Conservation (phyloP, 1,140 invertebrate genomes). For the Rhyacophila brunnea region DNA sequence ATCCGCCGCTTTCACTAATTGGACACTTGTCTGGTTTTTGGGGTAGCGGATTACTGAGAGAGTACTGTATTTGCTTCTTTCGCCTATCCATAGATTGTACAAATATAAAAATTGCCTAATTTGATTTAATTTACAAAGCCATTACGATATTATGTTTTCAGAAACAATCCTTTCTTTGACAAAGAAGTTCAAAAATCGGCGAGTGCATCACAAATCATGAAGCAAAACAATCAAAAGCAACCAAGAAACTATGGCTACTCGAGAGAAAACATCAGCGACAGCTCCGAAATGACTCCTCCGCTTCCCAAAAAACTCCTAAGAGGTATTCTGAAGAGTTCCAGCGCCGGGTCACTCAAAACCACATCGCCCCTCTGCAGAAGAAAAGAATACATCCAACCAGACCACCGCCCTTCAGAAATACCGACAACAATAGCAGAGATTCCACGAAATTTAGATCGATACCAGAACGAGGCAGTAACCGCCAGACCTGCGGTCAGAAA, state of each 20-base stretch:
- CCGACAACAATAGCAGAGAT: neutral
- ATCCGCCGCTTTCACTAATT: too few relatives aligned
- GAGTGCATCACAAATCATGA: slow-evolving; percentile 50
- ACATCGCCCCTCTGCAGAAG: slow-evolving; percentile 22
- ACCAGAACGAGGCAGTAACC: too few relatives aligned
- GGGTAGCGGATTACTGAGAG: too few relatives aligned
- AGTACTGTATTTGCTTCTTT: too few relatives aligned
- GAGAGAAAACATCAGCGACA: slow-evolving; percentile 37
- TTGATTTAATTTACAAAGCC: neutral
- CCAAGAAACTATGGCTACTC: slow-evolving; percentile 36
- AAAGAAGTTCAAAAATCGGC: slow-evolving; percentile 59
- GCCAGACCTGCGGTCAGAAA: neutral
- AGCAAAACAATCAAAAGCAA: slow-evolving; percentile 15
- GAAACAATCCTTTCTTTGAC: slow-evolving; percentile 54
- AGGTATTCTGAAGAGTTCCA: slow-evolving; percentile 43
- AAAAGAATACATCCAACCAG: slow-evolving; percentile 10
- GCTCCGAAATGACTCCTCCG: slow-evolving; percentile 43
- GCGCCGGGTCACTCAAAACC: slow-evolving; percentile 41
- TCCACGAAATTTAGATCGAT: neutral
- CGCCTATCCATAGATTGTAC: too few relatives aligned
- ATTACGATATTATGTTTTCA: slow-evolving; percentile 29
- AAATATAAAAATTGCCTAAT: too few relatives aligned
- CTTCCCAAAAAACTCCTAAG: slow-evolving; percentile 46
- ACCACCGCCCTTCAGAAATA: neutral
- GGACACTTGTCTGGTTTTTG: too few relatives aligned